These are phyloP conservation scores for Engystomops pustulosus DNA, from an alignment of 2,113 vertebrate genomes.

Conservation along the genomic window DNA sequence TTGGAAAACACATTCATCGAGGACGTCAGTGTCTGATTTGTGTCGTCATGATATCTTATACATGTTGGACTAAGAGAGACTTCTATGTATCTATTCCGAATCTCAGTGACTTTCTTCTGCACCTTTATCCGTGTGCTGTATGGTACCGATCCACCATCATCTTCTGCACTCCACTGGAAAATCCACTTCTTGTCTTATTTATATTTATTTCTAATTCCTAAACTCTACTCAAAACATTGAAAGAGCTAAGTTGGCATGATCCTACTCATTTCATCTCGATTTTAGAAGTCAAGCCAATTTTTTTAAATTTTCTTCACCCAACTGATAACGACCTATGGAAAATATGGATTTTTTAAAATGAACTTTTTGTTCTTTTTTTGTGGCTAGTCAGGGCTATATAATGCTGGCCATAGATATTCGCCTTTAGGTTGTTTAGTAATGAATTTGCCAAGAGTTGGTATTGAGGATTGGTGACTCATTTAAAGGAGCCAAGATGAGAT, in stretches of 20 bases:
- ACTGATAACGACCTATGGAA: not conserved
- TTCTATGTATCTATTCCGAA: slow-evolving; percentile 14
- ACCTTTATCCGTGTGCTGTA: slow-evolving; percentile 42
- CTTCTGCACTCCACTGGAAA: not conserved
- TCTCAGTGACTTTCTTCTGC: slow-evolving; percentile 27
- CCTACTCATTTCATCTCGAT: not conserved
- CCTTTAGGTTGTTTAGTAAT: not conserved
- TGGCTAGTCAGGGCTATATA: not conserved
- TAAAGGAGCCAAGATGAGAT: not conserved
- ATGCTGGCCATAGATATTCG: not conserved
- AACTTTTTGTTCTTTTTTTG: not conserved
- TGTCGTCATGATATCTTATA: slow-evolving; percentile 2
- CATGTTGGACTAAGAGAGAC: slow-evolving; percentile 24
- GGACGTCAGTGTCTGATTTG: not conserved
- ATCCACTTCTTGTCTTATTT: not conserved
- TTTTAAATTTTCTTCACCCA: not conserved
- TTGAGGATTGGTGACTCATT: not conserved
- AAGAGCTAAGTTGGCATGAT: not conserved
- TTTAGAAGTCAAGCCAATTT: not conserved
- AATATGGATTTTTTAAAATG: not conserved
- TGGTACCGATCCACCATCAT: not conserved
- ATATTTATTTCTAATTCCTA: not conserved
- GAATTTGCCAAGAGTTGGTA: not conserved
- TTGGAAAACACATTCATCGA: not conserved
- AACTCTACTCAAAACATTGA: not conserved